Evolutionary conservation across 2,797 vertebrate genomes (phyloP), one percentile per base, ranked within the genome.

Genomic region (Trachurus trachurus): DNA sequence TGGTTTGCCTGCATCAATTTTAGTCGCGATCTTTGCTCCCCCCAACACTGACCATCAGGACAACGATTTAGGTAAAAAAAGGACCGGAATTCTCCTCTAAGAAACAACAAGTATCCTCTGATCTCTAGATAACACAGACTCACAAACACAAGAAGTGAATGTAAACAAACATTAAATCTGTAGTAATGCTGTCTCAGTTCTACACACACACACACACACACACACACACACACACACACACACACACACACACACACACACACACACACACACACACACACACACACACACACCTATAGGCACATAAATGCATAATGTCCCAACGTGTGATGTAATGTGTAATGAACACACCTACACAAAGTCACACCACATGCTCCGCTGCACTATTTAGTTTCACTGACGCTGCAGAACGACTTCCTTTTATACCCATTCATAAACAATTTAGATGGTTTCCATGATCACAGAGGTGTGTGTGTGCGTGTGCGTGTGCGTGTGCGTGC

Each of bases 371-470:
- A 40, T 39, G 52, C 15, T 66, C 52, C 15, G 8, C 53, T 42
- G n/a, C 11, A 2, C 17, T 44, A 8, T 65, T 76, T 39, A 12
- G 21, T 52, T 19, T 54, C 5, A n/a, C 61, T 63, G 56, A 77
- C 44, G 53, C 31, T 29, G 66, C 57, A 44, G 16, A 54, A 64
- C 17, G 21, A 66, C 67, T 62, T 76, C 40, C 40, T 39, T 77
- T 72, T 81, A 65, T 47, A 82, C 49, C 47, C 64, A 71, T 75
- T 74, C 74, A 74, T 85, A 50, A 78, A 78, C 60, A 57, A 80
- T 83, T 78, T 47, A 78, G 9, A 54, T 16, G 9, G 54, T 31
- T 76, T 77, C 68, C 54, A 6, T 58, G 65, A 81, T 64, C 45
- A 74, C 1, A 22, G 65, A 44, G 42, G 26, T 26, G 26, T 26